Percentiles rank a stretch among this genome's conserved stretches.
phyloP scores from a whole-genome alignment of 2,888 invertebrate genomes.

The Dexiosoma caninum region DNA sequence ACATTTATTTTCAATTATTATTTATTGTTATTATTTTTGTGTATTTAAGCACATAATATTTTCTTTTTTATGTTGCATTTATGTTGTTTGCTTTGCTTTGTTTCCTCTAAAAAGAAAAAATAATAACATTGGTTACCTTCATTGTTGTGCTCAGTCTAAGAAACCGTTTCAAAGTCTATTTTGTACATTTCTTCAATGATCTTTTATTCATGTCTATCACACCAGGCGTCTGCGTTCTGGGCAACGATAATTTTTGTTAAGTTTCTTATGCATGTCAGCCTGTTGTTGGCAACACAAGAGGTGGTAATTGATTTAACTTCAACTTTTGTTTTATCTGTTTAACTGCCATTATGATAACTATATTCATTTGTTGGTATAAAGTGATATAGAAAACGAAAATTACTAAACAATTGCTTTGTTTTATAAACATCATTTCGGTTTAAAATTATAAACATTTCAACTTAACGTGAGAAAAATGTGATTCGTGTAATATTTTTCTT shows the following conservation, averaged over 20 bases:
- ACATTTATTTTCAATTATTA: background rate
- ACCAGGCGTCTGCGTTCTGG: background rate
- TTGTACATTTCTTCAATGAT: background rate
- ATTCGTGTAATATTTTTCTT: background rate
- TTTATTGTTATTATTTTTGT: background rate
- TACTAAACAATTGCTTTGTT: background rate
- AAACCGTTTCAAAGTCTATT: background rate
- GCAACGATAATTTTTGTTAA: background rate
- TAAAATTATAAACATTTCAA: background rate
- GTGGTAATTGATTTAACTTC: constrained; percentile 35
- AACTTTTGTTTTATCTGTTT: constrained; percentile 14
- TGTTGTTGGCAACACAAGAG: constrained; percentile 5
- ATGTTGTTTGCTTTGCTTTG: background rate
- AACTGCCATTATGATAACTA: constrained; percentile 9
- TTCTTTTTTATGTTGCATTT: background rate
- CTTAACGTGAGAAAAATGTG: background rate
- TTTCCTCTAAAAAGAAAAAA: no score
- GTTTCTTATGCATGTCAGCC: background rate
- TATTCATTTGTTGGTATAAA: background rate
- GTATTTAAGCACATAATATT: background rate
- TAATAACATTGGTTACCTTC: no score
- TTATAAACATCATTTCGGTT: background rate
- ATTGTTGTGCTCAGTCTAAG: background rate
- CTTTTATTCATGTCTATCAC: background rate
- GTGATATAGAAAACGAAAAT: background rate